phyloP scores from a whole-genome alignment of 2,888 invertebrate species.

The Heliconius charithonia region DNA sequence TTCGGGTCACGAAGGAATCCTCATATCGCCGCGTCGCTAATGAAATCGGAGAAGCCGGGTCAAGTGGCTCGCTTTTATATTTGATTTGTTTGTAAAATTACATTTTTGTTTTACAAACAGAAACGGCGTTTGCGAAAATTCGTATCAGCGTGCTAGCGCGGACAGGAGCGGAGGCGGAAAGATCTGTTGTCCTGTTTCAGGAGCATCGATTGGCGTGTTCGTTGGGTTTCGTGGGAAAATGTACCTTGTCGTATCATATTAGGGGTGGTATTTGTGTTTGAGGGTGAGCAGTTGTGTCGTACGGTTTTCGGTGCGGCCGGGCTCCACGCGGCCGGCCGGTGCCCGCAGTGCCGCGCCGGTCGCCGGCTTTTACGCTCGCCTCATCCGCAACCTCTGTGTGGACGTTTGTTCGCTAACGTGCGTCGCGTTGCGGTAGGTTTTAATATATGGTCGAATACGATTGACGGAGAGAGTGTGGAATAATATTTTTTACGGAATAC shows the following conservation, averaged over 20 bases:
- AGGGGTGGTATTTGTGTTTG: constrained; percentile 52
- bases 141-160: constrained; percentile 61
- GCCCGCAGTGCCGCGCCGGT: constrained; percentile 79
- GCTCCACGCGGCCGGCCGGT: constrained; percentile 74
- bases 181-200: constrained; percentile 79
- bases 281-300: constrained; percentile 63
- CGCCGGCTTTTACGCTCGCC: constrained; percentile 70
- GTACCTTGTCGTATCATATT: constrained; percentile 50
- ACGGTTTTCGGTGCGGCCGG: constrained; percentile 59
- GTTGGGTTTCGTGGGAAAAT: constrained; percentile 47
- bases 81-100: constrained; percentile 67
- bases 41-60: constrained; percentile 62
- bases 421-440: constrained; percentile 60
- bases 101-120: constrained; percentile 61
- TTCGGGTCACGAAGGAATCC: constrained; percentile 47
- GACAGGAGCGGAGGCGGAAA: constrained; percentile 75
- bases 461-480: constrained; percentile 33
- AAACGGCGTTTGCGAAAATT: constrained; percentile 68
- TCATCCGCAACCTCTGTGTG: constrained; percentile 49
- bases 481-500: constrained; percentile 40
- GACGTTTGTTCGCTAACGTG: constrained; percentile 59
- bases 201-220: constrained; percentile 78
- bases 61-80: constrained; percentile 51
- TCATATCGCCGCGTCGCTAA: constrained; percentile 58
- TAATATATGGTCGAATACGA: constrained; percentile 39